Conservation (phyloP, 1,140 invertebrate genomes). For the Lordiphosa collinella region DNA sequence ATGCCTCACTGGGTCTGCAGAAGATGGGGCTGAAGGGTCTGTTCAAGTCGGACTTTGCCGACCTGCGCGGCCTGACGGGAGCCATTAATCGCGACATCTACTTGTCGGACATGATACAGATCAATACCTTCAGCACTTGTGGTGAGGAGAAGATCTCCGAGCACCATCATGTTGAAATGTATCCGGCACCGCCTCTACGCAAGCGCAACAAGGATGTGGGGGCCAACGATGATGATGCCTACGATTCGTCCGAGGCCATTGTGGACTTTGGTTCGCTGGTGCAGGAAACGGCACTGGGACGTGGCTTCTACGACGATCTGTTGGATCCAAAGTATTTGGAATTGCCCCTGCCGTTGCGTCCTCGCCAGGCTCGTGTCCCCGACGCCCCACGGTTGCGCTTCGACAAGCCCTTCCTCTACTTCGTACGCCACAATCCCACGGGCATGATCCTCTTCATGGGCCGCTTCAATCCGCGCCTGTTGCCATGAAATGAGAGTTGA, state of each 20-base stretch:
- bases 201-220: constrained; percentile 78
- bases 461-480: constrained; percentile 89
- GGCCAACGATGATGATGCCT: constrained; percentile 49
- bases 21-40: constrained; percentile 90
- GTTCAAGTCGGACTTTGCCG: constrained; percentile 86
- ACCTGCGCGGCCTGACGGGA: constrained; percentile 89
- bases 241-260: constrained; percentile 56
- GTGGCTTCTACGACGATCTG: constrained; percentile 83
- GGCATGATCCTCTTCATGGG: constrained; percentile 92
- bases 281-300: constrained; percentile 81
- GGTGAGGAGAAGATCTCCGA: constrained; percentile 86
- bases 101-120: constrained; percentile 89
- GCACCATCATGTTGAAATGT: constrained; percentile 88
- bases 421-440: constrained; percentile 91
- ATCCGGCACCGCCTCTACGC: constrained; percentile 84
- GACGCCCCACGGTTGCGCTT: constrained; percentile 87
- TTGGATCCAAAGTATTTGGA: constrained; percentile 83
- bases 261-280: constrained; percentile 67
- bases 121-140: constrained; percentile 89
- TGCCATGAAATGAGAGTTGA: constrained; percentile 80
- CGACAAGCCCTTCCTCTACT: constrained; percentile 91
- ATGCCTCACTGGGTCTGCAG: constrained; percentile 87
- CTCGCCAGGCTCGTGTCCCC: constrained; percentile 85
- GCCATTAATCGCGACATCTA: constrained; percentile 86
- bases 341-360: constrained; percentile 84